Evolutionary conservation across 92 coral and sea anemone genomes (phyloP).

Genomic region (Siderastrea siderea): DNA sequence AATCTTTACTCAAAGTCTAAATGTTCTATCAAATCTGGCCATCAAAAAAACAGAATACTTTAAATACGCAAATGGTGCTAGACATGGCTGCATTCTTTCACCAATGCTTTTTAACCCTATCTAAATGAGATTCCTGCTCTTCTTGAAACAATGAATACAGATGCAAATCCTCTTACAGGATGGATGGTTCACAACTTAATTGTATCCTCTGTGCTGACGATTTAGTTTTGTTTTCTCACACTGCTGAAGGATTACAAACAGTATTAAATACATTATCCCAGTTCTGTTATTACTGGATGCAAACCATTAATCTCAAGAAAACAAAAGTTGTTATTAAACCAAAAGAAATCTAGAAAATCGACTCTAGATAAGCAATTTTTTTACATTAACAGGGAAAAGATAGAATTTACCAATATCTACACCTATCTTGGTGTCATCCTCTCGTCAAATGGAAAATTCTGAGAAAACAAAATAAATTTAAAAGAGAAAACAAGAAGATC

Average conservation of each 20-base stretch:
- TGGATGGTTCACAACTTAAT: not conserved
- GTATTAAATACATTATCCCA: no score
- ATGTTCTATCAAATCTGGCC: slow-evolving; percentile 1
- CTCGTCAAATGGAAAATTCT: not conserved
- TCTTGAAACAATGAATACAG: not conserved
- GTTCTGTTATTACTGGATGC: no score
- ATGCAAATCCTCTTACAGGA: not conserved
- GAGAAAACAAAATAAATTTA: not conserved
- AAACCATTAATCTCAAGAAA: no score
- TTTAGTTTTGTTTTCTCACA: no score
- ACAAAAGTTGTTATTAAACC: not conserved
- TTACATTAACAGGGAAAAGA: not conserved
- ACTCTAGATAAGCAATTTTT: not conserved
- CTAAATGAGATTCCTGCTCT: not conserved
- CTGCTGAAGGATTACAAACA: no score
- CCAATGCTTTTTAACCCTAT: not conserved
- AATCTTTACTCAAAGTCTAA: slow-evolving; percentile 26
- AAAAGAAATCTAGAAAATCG: not conserved
- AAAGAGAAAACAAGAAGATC: slow-evolving; percentile 33
- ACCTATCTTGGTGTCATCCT: not conserved
- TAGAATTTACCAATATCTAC: not conserved
- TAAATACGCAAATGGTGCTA: no score
- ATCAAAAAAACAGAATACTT: slow-evolving; percentile 1
- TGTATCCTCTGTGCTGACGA: no score
- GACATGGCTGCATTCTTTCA: no score